Conservation (phyloP, 2,797 vertebrate species). For the Tragopan temminckii region DNA sequence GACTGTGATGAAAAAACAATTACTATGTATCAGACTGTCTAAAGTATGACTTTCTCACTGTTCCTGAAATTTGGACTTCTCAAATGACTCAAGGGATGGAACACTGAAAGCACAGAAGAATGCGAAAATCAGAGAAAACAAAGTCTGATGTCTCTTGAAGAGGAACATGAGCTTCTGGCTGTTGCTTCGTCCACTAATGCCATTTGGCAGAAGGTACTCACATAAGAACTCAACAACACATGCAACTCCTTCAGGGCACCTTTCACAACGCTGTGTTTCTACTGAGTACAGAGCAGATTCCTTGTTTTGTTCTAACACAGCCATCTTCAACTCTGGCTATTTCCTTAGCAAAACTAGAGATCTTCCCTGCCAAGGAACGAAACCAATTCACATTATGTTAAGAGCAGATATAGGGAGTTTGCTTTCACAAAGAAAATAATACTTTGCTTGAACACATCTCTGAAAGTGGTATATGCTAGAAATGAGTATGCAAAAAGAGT, state of each 20-base stretch:
- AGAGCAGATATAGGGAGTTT: background rate
- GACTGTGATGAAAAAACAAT: background rate
- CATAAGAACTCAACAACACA: background rate
- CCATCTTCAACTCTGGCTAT: background rate
- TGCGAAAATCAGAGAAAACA: constrained; percentile 35
- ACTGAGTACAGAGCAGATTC: background rate
- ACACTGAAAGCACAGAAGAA: constrained; percentile 31
- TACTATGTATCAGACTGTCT: background rate
- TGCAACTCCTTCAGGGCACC: background rate
- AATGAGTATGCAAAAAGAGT: background rate
- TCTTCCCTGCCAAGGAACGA: background rate
- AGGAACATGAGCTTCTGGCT: constrained; percentile 18
- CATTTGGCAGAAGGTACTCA: background rate
- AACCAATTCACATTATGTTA: background rate
- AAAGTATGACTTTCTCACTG: background rate
- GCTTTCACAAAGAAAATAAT: background rate
- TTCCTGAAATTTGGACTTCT: background rate
- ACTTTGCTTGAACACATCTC: background rate
- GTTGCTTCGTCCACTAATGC: background rate
- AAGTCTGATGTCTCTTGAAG: constrained; percentile 1
- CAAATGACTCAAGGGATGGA: background rate
- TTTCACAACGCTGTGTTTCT: background rate
- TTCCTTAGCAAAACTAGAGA: background rate
- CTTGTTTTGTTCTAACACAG: background rate
- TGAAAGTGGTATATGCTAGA: background rate